Evolutionary conservation across 53 echinoderm and acorn worm species (phyloP), one percentile per base, ranked within the genome.

Genomic region (Zoroaster sp.): DNA sequence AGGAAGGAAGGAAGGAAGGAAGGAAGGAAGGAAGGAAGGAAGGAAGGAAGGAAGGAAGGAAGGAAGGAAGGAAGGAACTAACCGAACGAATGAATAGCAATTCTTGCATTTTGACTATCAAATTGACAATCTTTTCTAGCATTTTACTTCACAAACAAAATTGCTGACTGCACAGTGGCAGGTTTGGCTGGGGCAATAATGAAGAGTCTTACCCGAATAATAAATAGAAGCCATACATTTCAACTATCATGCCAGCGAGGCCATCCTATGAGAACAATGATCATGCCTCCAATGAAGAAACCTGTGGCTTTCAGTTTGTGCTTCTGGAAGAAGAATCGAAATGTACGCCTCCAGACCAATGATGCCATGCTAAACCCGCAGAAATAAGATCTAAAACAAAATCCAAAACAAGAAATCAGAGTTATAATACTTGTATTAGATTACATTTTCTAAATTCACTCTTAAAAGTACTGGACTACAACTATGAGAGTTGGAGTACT

Each of bases 211-310:
- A 96, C 99, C 99, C 93, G 86, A 99, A 99, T 90, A 99, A 86
- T 87, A 99, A 87, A 72, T 96, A 93, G 45, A 99, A 99, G 36
- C 99, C 99, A 72, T 99, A 99, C 4, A 80, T 94, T 87, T 99
- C 99, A 55, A 99, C 80, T 30, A 94, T 69, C 99, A 99, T 99
- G 75, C 99, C 99, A 10, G 96, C 92, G 15, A 0, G 99, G 99
- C 99, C 99, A 99, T 33, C 99, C 99, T 74, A 99, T 91, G 18
- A 99, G 87, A 17, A 99, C 99, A 30, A 99, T 90, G 17, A 96
- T 6, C 51, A 99, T 96, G 4, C 99, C 99, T 31, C 99, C 99
- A 31, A 99, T 88, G 88, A 99, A 99, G 66, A 99, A 96, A 10
- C 86, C 90, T 12, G 95, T 96, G 33, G 91, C 95, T 86, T 99